Evolutionary conservation across 2,888 invertebrate species (phyloP), one percentile per base, ranked within the genome.

Genomic region (Drosophila borealis): DNA sequence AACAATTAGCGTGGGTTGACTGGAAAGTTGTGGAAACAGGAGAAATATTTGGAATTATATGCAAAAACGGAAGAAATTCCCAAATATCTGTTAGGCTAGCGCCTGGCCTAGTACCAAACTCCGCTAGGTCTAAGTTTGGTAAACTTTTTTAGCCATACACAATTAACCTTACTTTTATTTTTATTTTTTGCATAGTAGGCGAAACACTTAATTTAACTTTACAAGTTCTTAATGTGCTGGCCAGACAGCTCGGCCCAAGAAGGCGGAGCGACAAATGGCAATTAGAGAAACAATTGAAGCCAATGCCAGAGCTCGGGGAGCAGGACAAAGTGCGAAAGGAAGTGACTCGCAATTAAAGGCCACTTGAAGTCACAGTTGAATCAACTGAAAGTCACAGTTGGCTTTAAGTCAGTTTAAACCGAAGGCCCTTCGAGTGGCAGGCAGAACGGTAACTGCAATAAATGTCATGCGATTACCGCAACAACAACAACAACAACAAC

Each of bases 141-240:
- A 51, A 80, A 78, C 80, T 80, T 70, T 78, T 75, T 69, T 80
- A 45, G 62, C 79, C 80, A 74, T 78, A 72, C 77, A 80, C 87
- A 78, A 73, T 53, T 69, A 66, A 64, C 64, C 65, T 80, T 67
- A 48, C 71, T 71, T 77, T 83, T 74, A 59, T 65, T 83, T 82
- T 29, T 29, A 29, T 29, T 29, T 81, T 79, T 61, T 79, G 81
- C 87, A 74, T 86, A 79, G 79, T 72, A 77, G 84, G 70, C 87
- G 78, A 75, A 81, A 83, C 85, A 87, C 87, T 87, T 84, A 84
- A 84, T 78, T 84, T 80, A 83, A 84, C 87, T 84, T 84, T 84
- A 81, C 85, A 84, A 84, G 80, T 84, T 87, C 85, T 87, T 87
- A 87, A 84, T 87, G 83, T 84, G 80, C 78, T 62, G 81, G 64